A percentile compares a stretch with the other conserved stretches of the same genome.
phyloP scores from a whole-genome alignment of 1,140 invertebrate genomes.

The Ostrea edulis region DNA sequence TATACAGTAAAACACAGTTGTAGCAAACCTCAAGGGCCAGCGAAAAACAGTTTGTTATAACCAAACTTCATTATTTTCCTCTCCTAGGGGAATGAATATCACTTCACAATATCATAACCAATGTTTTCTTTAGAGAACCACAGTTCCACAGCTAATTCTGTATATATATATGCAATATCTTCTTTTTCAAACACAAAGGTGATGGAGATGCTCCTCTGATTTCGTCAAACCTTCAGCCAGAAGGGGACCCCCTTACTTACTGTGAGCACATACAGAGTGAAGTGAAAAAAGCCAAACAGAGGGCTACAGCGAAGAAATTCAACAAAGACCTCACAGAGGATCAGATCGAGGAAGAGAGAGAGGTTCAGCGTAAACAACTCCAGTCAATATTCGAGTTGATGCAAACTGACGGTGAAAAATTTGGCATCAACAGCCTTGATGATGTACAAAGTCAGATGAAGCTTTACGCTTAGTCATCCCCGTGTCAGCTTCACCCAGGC shows the following conservation, averaged over 20 bases:
- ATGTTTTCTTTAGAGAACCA: too few relatives aligned
- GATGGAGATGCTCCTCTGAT: constrained; percentile 40
- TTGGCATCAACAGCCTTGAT: constrained; percentile 73
- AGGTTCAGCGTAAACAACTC: constrained; percentile 73
- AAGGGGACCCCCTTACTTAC: constrained; percentile 74
- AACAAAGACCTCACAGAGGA: constrained; percentile 70
- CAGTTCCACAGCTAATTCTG: too few relatives aligned
- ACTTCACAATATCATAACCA: too few relatives aligned
- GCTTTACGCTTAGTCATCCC: constrained; percentile 66
- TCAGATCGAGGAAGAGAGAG: constrained; percentile 72
- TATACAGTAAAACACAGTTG: too few relatives aligned
- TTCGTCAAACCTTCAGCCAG: constrained; percentile 40
- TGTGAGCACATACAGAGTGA: constrained; percentile 78
- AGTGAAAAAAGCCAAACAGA: constrained; percentile 74
- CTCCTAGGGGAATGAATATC: too few relatives aligned
- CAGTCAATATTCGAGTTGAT: constrained; percentile 76
- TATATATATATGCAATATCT: too few relatives aligned
- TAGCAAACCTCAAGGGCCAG: too few relatives aligned
- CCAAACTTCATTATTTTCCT: too few relatives aligned
- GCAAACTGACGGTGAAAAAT: constrained; percentile 74
- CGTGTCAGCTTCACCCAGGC: not conserved
- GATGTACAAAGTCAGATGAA: constrained; percentile 77
- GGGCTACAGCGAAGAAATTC: constrained; percentile 71
- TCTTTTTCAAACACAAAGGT: not conserved
- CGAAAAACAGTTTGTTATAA: too few relatives aligned